Percentiles rank a stretch among this genome's conserved stretches.
These are phyloP conservation scores for Neoitamus cyanurus DNA, from an alignment of 2,888 invertebrate genomes.

Conservation along the genomic window DNA sequence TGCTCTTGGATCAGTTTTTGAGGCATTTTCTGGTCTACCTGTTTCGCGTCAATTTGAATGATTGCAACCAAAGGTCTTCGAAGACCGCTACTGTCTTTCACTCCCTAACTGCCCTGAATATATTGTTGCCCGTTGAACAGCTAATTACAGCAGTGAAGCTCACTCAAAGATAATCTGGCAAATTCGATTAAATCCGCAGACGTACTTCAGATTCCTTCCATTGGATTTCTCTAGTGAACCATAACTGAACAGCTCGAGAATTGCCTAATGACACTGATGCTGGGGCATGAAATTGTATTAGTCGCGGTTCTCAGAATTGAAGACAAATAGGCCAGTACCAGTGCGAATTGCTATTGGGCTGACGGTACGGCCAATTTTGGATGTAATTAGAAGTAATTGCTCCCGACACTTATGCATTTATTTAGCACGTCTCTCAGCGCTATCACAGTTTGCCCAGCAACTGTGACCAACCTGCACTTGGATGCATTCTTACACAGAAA, in stretches of 20 bases:
- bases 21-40: neutral
- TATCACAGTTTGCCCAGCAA: neutral
- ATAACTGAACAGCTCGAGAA: slow-evolving; percentile 17
- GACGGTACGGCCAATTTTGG: neutral
- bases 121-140: neutral
- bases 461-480: neutral
- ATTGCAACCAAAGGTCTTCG: neutral
- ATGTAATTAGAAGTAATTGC: slow-evolving; percentile 27
- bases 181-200: neutral
- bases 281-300: slow-evolving; percentile 17
- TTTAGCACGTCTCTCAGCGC: neutral
- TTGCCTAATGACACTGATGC: slow-evolving; percentile 27
- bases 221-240: slow-evolving; percentile 34
- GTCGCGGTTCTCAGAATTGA: slow-evolving; percentile 29
- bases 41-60: neutral
- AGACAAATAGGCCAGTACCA: slow-evolving; percentile 4
- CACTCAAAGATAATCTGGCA: neutral
- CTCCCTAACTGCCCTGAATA: neutral
- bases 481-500: neutral
- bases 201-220: neutral
- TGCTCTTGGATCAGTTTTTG: neutral
- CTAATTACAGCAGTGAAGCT: neutral
- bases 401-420: neutral
- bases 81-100: neutral
- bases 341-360: slow-evolving; percentile 21